These are phyloP conservation scores for Tupaia chinensis DNA, from an alignment of 2,113 vertebrate genomes.

Conservation along the genomic window DNA sequence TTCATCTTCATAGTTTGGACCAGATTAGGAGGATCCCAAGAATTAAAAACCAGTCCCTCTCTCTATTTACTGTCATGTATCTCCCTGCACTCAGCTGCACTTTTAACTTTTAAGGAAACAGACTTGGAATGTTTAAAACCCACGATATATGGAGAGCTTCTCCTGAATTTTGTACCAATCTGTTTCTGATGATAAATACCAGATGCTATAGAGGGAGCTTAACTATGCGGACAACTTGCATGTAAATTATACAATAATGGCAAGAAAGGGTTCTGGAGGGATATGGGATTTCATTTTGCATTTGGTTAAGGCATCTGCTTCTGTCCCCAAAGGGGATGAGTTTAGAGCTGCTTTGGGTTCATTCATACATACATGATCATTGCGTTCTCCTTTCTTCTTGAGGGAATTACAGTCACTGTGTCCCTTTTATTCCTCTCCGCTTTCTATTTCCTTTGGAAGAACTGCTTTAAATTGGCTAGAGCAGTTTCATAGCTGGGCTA, in stretches of 20 bases:
- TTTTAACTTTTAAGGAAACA: conserved; percentile 40
- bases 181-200: conserved; percentile 77
- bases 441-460: background rate
- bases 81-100: background rate
- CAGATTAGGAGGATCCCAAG: background rate
- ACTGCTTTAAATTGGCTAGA: background rate
- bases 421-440: background rate
- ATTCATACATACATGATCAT: background rate
- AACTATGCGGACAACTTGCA: conserved; percentile 49
- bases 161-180: conserved; percentile 47
- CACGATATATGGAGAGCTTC: conserved; percentile 22
- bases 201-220: conserved; percentile 66
- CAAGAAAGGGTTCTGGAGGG: conserved; percentile 53
- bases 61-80: background rate
- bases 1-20: background rate
- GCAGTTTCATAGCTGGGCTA: background rate
- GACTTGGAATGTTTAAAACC: conserved; percentile 61
- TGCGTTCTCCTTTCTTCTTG: background rate
- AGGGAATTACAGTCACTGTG: background rate
- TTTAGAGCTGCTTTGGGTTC: background rate
- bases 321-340: background rate
- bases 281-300: conserved; percentile 57
- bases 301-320: conserved; percentile 21
- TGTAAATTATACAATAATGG: conserved; percentile 59
- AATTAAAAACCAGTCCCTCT: background rate